Evolutionary conservation across 2,888 invertebrate species (phyloP), one percentile per base, ranked within the genome.

Genomic region (Nomada ferruginata): DNA sequence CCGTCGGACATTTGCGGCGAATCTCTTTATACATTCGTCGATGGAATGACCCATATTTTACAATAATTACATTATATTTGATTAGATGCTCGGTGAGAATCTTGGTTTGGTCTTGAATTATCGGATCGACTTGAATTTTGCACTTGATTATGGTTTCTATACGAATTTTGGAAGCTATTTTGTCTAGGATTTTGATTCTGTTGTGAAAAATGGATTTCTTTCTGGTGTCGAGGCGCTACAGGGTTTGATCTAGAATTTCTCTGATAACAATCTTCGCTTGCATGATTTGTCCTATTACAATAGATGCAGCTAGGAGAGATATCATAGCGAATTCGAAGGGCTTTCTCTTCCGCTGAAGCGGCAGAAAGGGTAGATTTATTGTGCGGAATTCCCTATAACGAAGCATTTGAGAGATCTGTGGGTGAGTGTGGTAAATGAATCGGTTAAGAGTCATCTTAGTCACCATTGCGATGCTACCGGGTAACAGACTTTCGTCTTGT

Each of bases 331-430:
- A 72, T 63, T 42, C 65, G 57, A 11, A 66, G 59, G 15, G 74
- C 74, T 10, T 74, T 65, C 50, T 74, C 74, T 65, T 74, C 65
- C 1, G 74, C 74, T n/a, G 53, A 23, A 0, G 74, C 59, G 20
- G 64, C 74, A 1, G 36, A 44, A n/a, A 74, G 50, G 18, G 74
- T 2, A 59, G 55, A 65, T 74, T 74, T 29, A 65, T 74, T 13
- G 65, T 74, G 29, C 47, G 44, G 50, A 74, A 74, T 11, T 74
- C 59, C 15, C 72, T 47, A 11, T 65, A 74, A 10, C 65, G 47
- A 55, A 74, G 65, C 65, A 74, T 74, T 65, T 74, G 74, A 2
- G 65, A 74, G 9, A 74, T 65, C 26, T 53, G 61, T 9, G 61
- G 61, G 10, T 71, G 61, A 15, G 71, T 42, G 9, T 71, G 61